Evolutionary conservation across 2,113 vertebrate genomes (phyloP), one percentile per base, ranked within the genome.

Genomic region (Zapus hudsonius): DNA sequence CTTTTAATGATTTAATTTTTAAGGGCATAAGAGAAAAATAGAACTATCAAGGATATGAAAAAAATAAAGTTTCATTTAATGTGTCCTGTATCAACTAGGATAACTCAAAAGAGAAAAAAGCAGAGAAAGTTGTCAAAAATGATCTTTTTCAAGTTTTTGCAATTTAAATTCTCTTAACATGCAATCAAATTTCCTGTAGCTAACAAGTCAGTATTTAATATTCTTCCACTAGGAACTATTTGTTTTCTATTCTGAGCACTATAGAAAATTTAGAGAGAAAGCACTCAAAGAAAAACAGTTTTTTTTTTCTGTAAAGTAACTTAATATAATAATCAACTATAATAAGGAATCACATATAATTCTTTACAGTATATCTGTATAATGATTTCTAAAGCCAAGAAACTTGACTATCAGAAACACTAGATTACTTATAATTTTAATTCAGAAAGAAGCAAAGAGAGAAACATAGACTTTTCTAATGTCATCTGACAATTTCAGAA

Each of bases 181-280:
- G 27, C 59, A 66, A 82, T 55, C 10, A 69, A 7, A 87, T 89
- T 95, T 93, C 4, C n/a, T 94, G 47, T 55, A 87, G 33, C 59
- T 84, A 89, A 76, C 10, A 86, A 87, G 64, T 81, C 57, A 52
- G 6, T 55, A 92, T 79, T 92, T 38, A 86, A 89, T 87, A 78
- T 91, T 61, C 85, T 57, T 27, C 2, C 19, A 72, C 20, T 59
- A 29, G 6, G 38, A 22, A 85, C 29, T 61, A 17, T 27, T 44
- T 84, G 52, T 47, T 92, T 87, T 44, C 47, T 81, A 63, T 87
- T 89, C 31, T 78, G 27, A 84, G 12, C 0, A 72, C 2, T 63
- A 64, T 29, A 84, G 13, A 12, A 93, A 87, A 89, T 84, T 90
- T 13, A 67, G 19, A 47, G 36, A 4, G 3, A 76, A 84, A 94